phyloP scores from a whole-genome alignment of 1,140 invertebrate species.

The fruit fly (Drosophila melanogaster) region Release_6_plus_ISO1_MT NT_033777.3:11760001-11760500 shows the following conservation, averaged over 20 bases:
- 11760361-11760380: conserved; percentile 13
- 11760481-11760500: conserved; percentile 15
- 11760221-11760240: not conserved
- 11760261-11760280: too few relatives aligned
- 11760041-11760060: conserved; percentile 72
- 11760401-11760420: conserved; percentile 35
- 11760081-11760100: conserved; percentile 72
- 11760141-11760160: conserved; percentile 13
- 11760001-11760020: conserved; percentile 70
- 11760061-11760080: conserved; percentile 81
- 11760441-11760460: conserved; percentile 30
- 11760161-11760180: not conserved
- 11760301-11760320: not conserved
- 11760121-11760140: conserved; percentile 69
- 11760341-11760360: conserved; percentile 1
- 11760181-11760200: conserved; percentile 22
- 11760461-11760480: conserved; percentile 24
- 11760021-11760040: conserved; percentile 72
- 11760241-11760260: not conserved
- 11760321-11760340: not conserved
- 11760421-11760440: conserved; percentile 37
- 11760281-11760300: too few relatives aligned
- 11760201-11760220: conserved; percentile 52
- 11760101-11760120: conserved; percentile 40
- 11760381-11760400: conserved; percentile 22